These are phyloP conservation scores for Uropetala carovei DNA, from an alignment of 2,888 invertebrate genomes.

Conservation along the genomic window DNA sequence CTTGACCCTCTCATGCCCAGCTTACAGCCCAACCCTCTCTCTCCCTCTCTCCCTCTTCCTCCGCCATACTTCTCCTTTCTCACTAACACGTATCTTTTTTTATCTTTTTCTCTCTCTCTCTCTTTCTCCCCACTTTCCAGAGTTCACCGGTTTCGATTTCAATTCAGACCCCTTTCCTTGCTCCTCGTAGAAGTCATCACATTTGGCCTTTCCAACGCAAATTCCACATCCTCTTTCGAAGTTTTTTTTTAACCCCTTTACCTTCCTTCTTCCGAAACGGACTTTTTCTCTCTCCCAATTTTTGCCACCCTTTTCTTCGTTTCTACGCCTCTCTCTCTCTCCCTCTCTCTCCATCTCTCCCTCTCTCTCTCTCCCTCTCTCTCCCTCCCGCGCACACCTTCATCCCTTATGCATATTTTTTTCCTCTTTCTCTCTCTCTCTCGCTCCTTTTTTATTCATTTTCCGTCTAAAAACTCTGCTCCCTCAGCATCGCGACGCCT, in stretches of 20 bases:
- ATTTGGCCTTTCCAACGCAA: constrained; percentile 7
- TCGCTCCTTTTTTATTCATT: background rate
- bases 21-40: background rate
- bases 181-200: constrained; percentile 19
- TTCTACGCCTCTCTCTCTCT: background rate
- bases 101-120: background rate
- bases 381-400: background rate
- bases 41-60: background rate
- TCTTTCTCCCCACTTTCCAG: background rate
- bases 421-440: background rate
- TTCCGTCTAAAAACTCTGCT: background rate
- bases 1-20: constrained; percentile 23
- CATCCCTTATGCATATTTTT: background rate
- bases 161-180: background rate
- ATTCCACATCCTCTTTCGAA: background rate
- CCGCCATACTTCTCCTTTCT: background rate
- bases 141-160: constrained; percentile 23
- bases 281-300: background rate
- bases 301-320: background rate
- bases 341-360: background rate
- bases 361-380: background rate
- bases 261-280: background rate
- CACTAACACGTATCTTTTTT: no score
- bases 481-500: background rate
- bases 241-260: background rate